Conservation (phyloP, 2,888 invertebrate species). For the Drosophila histrio region DNA sequence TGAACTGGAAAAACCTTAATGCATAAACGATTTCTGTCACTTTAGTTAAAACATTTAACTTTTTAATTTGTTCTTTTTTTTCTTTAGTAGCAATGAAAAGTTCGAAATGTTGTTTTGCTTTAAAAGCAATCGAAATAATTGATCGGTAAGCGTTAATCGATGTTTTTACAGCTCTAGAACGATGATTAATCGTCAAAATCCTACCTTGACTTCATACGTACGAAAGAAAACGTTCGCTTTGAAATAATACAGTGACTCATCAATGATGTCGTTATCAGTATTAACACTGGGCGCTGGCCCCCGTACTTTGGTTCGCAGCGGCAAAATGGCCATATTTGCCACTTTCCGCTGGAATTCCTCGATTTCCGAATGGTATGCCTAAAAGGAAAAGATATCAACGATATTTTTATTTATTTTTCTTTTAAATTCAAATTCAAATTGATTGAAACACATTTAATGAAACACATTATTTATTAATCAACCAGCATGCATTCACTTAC, state of each 20-base stretch:
- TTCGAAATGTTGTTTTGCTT: no score
- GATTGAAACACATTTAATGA: not conserved
- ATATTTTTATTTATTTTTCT: not conserved
- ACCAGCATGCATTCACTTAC: constrained; percentile 32
- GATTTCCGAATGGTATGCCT: constrained; percentile 98
- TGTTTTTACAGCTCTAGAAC: no score
- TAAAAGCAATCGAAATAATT: no score
- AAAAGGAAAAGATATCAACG: not conserved
- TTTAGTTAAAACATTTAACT: no score
- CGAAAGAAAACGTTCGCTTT: constrained; percentile 99
- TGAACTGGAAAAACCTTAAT: no score
- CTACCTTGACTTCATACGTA: constrained; percentile 98
- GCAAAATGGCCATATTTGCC: constrained; percentile 97
- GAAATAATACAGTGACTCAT: constrained; percentile 98
- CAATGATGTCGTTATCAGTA: constrained; percentile 95
- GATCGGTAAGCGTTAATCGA: no score
- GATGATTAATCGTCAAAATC: not conserved
- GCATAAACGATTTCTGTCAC: no score
- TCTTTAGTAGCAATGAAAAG: no score
- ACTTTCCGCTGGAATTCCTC: constrained; percentile 89
- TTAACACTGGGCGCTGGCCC: constrained; percentile 93
- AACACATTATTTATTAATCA: no score
- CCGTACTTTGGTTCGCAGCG: constrained; percentile 94
- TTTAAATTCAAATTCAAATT: constrained; percentile 4
- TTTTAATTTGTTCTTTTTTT: no score